phyloP scores from a whole-genome alignment of 2,113 vertebrate species.

The Psittacula cyanocephala region DNA sequence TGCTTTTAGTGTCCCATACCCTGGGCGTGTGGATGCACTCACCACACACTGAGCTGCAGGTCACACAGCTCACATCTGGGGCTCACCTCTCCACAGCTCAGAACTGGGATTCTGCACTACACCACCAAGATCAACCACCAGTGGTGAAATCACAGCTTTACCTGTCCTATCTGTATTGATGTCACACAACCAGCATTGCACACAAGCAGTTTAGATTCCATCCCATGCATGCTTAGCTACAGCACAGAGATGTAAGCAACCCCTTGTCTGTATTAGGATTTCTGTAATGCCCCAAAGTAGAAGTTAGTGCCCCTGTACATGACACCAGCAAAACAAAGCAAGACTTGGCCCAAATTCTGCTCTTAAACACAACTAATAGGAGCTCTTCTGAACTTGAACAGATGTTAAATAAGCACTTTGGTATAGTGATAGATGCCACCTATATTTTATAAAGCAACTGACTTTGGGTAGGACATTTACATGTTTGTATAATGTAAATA shows the following conservation, averaged over 20 bases:
- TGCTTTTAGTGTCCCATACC: neutral
- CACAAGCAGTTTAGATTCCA: neutral
- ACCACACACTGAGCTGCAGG: fast-evolving
- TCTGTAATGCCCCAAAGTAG: neutral
- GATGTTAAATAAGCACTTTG: neutral
- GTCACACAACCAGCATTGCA: neutral
- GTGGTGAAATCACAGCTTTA: neutral
- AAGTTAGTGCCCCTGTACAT: neutral
- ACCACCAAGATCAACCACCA: neutral
- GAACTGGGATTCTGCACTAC: neutral
- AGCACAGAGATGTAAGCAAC: neutral
- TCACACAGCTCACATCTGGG: neutral
- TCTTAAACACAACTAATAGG: neutral
- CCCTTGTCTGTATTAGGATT: neutral
- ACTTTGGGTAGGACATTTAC: neutral
- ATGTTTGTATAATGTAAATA: neutral
- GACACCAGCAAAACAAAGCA: neutral
- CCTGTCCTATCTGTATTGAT: neutral
- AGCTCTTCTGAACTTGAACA: neutral
- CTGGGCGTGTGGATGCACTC: neutral
- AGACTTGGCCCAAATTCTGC: neutral
- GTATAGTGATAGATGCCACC: neutral
- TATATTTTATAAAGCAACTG: neutral
- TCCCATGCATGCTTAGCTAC: neutral
- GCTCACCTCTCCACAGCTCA: neutral